Conservation (phyloP, 2,113 vertebrate genomes). For the Hymenochirus boettgeri region DNA sequence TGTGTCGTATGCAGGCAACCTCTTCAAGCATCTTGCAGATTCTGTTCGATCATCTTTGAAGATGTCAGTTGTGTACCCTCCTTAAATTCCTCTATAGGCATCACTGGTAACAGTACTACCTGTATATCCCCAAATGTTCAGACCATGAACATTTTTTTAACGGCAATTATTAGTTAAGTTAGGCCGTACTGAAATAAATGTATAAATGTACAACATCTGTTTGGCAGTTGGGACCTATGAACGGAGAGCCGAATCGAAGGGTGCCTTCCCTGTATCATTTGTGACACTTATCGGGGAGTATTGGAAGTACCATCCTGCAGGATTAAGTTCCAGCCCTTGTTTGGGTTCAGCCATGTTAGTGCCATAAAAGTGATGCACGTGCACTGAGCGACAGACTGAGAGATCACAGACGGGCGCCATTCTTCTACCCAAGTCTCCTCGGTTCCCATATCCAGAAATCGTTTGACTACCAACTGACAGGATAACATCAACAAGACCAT, state of each 20-base stretch:
- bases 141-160: too few relatives aligned
- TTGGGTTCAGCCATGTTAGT: background rate
- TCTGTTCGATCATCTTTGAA: too few relatives aligned
- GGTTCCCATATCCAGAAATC: background rate
- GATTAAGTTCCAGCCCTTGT: background rate
- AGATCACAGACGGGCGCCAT: background rate
- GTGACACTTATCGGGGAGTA: constrained; percentile 94
- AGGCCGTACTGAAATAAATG: background rate
- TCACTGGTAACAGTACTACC: too few relatives aligned
- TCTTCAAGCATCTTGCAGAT: too few relatives aligned
- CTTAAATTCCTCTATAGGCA: too few relatives aligned
- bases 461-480: background rate
- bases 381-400: background rate
- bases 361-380: background rate
- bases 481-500: background rate
- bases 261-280: constrained; percentile 88
- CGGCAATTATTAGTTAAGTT: too few relatives aligned
- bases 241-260: constrained; percentile 79
- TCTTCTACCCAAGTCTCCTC: background rate
- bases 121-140: too few relatives aligned
- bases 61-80: too few relatives aligned
- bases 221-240: constrained; percentile 85
- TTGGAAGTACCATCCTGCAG: background rate
- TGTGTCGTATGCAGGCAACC: too few relatives aligned
- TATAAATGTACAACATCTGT: background rate